Conservation (phyloP, 1,140 invertebrate species). For the Charaxes varanes region DNA sequence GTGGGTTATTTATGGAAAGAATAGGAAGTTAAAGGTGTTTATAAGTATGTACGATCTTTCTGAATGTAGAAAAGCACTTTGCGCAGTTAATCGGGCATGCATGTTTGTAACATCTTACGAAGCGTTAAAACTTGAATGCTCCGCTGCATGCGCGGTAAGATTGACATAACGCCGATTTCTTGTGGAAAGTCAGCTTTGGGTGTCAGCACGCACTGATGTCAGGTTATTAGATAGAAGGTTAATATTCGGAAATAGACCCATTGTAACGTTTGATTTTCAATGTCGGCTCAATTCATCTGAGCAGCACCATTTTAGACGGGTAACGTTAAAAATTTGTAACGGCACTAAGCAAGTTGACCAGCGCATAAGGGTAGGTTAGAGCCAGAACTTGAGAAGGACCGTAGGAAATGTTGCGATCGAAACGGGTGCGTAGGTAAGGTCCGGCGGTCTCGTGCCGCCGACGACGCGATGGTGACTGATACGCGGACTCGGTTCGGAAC, state of each 20-base stretch:
- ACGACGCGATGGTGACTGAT: constrained; percentile 64
- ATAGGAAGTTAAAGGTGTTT: constrained; percentile 50
- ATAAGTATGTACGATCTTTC: constrained; percentile 43
- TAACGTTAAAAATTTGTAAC: constrained; percentile 26
- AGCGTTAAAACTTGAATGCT: no score
- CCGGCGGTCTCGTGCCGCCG: constrained; percentile 34
- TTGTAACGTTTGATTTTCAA: constrained; percentile 55
- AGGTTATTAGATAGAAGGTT: constrained; percentile 56
- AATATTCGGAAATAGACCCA: constrained; percentile 53
- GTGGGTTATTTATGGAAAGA: constrained; percentile 63
- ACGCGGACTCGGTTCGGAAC: constrained; percentile 51
- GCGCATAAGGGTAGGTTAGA: constrained; percentile 41
- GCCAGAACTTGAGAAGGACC: constrained; percentile 40
- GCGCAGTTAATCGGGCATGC: constrained; percentile 8
- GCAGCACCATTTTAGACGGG: constrained; percentile 44
- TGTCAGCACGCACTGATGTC: constrained; percentile 55
- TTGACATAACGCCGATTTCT: neutral
- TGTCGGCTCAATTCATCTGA: constrained; percentile 46
- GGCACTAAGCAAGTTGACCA: constrained; percentile 39
- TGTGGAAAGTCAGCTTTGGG: constrained; percentile 27
- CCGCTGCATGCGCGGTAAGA: neutral
- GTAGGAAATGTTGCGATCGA: constrained; percentile 40
- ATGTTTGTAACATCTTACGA: constrained; percentile 1
- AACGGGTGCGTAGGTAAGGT: constrained; percentile 45
- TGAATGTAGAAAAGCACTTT: constrained; percentile 37